Evolutionary conservation across 2,797 vertebrate species (phyloP).

Genomic region (Sphenodon punctatus): DNA sequence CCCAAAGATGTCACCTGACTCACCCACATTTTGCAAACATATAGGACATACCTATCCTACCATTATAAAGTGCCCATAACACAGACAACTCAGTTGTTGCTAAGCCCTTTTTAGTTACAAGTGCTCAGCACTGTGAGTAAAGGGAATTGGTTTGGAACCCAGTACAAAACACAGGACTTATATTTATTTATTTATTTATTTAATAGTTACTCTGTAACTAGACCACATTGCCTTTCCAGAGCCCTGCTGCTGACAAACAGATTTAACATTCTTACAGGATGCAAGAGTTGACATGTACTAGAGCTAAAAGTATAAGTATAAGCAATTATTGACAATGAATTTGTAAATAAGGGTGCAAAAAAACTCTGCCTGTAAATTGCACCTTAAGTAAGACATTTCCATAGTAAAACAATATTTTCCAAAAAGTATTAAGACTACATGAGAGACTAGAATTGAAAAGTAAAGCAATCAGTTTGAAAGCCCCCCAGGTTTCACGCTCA

Average conservation of each 20-base stretch:
- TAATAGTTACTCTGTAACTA: not conserved
- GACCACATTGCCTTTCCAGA: slow-evolving; percentile 14
- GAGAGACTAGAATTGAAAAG: slow-evolving; percentile 64
- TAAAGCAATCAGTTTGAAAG: slow-evolving; percentile 62
- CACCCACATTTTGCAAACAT: not conserved
- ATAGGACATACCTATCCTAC: not conserved
- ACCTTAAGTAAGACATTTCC: slow-evolving; percentile 62
- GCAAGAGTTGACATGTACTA: slow-evolving; percentile 50
- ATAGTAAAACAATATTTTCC: slow-evolving; percentile 63
- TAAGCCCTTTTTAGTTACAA: not conserved
- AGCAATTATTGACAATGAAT: slow-evolving; percentile 51
- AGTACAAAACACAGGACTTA: no score
- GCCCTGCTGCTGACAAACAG: slow-evolving; percentile 26
- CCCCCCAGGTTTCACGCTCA: slow-evolving; percentile 37
- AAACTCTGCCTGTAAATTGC: slow-evolving; percentile 59
- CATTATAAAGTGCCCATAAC: not conserved
- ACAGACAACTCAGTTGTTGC: fast-evolving
- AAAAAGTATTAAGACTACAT: slow-evolving; percentile 54
- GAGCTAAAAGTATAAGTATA: slow-evolving; percentile 51
- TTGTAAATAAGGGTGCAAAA: slow-evolving; percentile 48
- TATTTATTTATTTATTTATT: no score
- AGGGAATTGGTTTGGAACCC: not conserved
- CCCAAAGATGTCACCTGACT: not conserved
- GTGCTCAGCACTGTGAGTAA: not conserved
- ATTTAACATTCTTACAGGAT: slow-evolving; percentile 16